Evolutionary conservation across 2,888 invertebrate genomes (phyloP).

Genomic region (Congeria kusceri): DNA sequence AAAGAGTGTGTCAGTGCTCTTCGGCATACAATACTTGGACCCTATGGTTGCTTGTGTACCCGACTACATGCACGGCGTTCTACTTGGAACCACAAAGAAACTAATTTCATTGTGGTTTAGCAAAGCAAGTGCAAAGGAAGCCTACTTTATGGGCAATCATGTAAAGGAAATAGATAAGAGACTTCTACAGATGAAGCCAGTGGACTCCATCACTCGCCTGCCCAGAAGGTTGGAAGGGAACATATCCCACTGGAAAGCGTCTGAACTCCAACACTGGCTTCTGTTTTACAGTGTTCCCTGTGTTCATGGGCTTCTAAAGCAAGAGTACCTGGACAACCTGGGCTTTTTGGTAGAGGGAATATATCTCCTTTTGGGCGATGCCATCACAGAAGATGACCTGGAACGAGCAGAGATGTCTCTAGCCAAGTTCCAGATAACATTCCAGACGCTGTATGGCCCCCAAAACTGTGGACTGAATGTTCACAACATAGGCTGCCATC

Average conservation of each 20-base stretch:
- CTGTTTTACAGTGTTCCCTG: conserved; percentile 35
- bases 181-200: conserved; percentile 31
- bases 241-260: conserved; percentile 33
- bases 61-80: conserved; percentile 34
- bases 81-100: conserved; percentile 25
- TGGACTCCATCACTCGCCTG: conserved; percentile 26
- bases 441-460: conserved; percentile 14
- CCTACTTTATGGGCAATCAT: conserved; percentile 27
- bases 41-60: conserved; percentile 3
- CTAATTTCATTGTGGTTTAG: conserved; percentile 21
- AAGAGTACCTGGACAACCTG: conserved; percentile 25
- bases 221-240: conserved; percentile 29
- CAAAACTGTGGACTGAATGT: conserved; percentile 25
- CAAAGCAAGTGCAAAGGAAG: conserved; percentile 1
- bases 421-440: not conserved
- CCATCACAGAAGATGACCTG: conserved; percentile 8
- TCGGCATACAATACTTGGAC: conserved; percentile 5
- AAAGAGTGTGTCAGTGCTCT: conserved; percentile 8
- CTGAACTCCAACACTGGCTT: conserved; percentile 47
- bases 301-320: conserved; percentile 22
- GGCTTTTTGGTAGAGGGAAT: conserved; percentile 33
- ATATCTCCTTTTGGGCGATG: conserved; percentile 30
- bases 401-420: not conserved
- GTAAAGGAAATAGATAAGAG: conserved; percentile 15
- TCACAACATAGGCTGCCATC: conserved; percentile 36